Evolutionary conservation across 2,797 vertebrate genomes (phyloP), one percentile per base, ranked within the genome.

Genomic region (Alcedo quadribrachys): DNA sequence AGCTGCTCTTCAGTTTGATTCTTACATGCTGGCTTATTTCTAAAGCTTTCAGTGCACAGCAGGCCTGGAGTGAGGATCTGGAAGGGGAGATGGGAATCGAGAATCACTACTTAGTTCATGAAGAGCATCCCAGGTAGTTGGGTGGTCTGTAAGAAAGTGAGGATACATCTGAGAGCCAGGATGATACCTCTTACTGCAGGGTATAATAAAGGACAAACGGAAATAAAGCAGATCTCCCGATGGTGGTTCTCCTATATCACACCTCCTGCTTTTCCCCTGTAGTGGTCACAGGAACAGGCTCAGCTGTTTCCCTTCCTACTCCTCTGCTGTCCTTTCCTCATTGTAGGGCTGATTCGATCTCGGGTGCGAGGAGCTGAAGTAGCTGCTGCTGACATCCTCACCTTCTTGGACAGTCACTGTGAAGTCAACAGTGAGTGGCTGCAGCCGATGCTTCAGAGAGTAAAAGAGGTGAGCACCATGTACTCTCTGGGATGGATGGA

Each of bases 351-450:
- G 92, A 99, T 99, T 96, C 98, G 99, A 50, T 99, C 99, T 32
- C 98, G 99, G 8, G 99, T 99, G 32, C 98, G 98, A 18, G 99
- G 99, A 70, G 99, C 99, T 25, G 98, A 98, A 53, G 97, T 97
- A 25, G 99, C 99, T 5, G 84, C 97, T 0, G 98, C 99, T 82
- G 95, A 98, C 22, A 93, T 99, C 95, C 98, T 99, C 89, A 99
- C 99, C 75, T 99, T 99, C 95, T 80, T 99, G 97, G 99, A 99
- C 96, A 99, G 99, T 93, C 99, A 99, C 97, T 99, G 99, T 37
- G 99, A 99, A 93, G 99, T 99, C 93, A 99, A 99, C 97, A 96
- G 96, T 0, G 99, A 99, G 88, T 99, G 99, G 99, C 98, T 99
- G 80, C 99, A 99, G 98, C 99, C 99, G 15, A 98, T 99, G 98